Conservation (phyloP, 2,797 vertebrate species). For the Cygnus olor region DNA sequence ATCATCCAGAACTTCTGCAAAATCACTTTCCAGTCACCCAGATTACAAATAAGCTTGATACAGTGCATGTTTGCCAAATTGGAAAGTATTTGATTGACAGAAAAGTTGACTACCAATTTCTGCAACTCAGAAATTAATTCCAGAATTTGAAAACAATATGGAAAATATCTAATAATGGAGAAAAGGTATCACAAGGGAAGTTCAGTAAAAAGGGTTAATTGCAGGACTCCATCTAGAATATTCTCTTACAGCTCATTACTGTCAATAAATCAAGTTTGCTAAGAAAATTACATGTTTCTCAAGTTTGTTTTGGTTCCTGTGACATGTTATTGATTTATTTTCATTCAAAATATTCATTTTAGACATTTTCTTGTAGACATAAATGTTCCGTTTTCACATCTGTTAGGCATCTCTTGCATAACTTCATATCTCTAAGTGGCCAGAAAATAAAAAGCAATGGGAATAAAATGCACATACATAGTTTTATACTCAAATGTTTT, state of each 20-base stretch:
- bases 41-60: background rate
- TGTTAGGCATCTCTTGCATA: background rate
- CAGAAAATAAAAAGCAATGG: background rate
- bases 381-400: background rate
- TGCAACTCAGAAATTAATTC: background rate
- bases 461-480: background rate
- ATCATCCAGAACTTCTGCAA: background rate
- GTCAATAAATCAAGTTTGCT: background rate
- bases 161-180: background rate
- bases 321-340: background rate
- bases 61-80: background rate
- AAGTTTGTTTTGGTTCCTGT: background rate
- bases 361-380: background rate
- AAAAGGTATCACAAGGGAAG: background rate
- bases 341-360: background rate
- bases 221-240: background rate
- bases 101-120: background rate
- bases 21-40: background rate
- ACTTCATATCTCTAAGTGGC: background rate
- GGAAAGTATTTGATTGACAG: background rate
- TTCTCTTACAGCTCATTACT: background rate
- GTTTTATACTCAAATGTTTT: background rate
- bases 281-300: background rate
- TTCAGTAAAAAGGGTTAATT: background rate
- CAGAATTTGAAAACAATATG: background rate